Percentiles rank a stretch among this genome's conserved stretches.
Evolutionary conservation across 2,113 vertebrate species (phyloP).

Genomic region (Callionymus lyra): DNA sequence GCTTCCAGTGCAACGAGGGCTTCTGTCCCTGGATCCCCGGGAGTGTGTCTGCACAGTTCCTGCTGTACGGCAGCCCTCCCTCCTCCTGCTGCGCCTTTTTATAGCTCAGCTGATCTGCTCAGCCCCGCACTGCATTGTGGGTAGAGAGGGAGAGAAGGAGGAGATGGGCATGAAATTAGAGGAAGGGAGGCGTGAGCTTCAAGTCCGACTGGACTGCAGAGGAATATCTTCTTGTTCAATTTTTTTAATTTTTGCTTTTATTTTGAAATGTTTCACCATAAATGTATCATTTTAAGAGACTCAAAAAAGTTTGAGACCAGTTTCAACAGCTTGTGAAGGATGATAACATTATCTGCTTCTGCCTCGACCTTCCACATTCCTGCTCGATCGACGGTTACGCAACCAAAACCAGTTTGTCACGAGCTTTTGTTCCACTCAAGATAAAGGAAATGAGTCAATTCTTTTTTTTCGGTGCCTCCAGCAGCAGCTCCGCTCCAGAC

Average conservation of each 20-base stretch:
- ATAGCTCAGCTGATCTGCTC: conserved; percentile 59
- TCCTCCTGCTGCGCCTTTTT: conserved; percentile 56
- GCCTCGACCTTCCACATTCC: background rate
- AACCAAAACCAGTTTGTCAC: conserved; percentile 8
- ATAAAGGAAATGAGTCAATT: conserved; percentile 18
- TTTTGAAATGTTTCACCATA: no score
- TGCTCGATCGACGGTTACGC: conserved; percentile 4
- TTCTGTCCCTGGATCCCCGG: conserved; percentile 48
- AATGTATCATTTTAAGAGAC: no score
- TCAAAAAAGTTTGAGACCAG: no score
- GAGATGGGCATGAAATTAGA: conserved; percentile 7
- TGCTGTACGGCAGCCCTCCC: conserved; percentile 62
- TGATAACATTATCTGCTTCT: no score
- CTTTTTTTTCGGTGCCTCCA: background rate
- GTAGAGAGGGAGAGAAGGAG: conserved; percentile 22
- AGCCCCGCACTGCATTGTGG: conserved; percentile 62
- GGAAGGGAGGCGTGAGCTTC: conserved; percentile 14
- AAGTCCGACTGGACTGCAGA: no score
- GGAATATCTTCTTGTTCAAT: background rate
- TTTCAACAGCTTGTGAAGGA: no score
- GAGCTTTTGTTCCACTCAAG: conserved; percentile 5
- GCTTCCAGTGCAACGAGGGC: conserved; percentile 44
- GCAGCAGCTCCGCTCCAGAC: no score
- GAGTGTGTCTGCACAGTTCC: conserved; percentile 53
- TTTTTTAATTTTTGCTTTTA: no score